A percentile compares a stretch with the other conserved stretches of the same genome.
Evolutionary conservation across 1,140 invertebrate genomes (phyloP).

Genomic region (Bombus huntii): DNA sequence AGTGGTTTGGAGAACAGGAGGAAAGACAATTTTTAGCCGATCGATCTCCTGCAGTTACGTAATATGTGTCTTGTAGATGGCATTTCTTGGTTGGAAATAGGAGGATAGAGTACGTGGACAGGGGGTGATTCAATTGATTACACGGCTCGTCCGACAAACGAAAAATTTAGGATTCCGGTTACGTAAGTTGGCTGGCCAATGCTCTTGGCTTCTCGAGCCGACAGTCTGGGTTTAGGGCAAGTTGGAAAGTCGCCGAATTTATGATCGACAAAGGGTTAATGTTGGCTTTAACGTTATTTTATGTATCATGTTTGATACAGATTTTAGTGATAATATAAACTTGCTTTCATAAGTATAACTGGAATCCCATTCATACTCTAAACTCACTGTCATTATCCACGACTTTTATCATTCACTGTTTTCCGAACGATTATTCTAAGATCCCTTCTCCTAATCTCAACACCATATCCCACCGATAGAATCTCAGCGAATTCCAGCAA

Average conservation of each 20-base stretch:
- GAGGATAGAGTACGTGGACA: background rate
- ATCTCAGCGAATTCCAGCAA: background rate
- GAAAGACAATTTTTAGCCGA: background rate
- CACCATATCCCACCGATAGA: too few species aligned
- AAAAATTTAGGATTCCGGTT: constrained; percentile 32
- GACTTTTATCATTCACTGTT: too few species aligned
- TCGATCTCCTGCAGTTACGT: constrained; percentile 38
- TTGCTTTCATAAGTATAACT: too few species aligned
- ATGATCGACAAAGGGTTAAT: background rate
- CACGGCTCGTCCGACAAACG: constrained; percentile 28
- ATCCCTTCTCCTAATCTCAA: background rate
- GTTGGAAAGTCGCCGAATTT: constrained; percentile 12
- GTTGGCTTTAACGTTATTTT: too few species aligned
- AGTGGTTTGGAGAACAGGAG: background rate
- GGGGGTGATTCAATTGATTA: constrained; percentile 21
- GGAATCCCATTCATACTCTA: too few species aligned
- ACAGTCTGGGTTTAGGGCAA: background rate
- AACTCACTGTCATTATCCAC: too few species aligned
- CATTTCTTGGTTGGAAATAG: constrained; percentile 7
- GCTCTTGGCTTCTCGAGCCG: background rate
- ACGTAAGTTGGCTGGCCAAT: constrained; percentile 17
- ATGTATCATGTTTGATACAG: too few species aligned
- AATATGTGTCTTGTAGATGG: background rate
- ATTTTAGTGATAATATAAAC: too few species aligned
- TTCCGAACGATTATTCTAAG: background rate